phyloP scores from a whole-genome alignment of 2,797 vertebrate species.

The Pyrrhura leucotis region DNA sequence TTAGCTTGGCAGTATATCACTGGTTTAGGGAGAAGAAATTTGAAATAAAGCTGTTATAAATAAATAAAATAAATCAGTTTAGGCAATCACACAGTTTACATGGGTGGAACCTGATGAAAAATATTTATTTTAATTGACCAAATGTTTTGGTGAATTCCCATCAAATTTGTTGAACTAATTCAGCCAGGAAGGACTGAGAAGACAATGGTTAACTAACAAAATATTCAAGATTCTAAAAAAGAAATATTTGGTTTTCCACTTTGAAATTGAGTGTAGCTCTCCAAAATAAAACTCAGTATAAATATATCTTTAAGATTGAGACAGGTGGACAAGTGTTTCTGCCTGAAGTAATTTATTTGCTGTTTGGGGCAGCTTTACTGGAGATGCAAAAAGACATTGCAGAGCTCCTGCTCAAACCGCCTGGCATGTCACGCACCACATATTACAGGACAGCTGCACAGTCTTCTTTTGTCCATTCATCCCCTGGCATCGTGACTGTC shows the following conservation, averaged over 20 bases:
- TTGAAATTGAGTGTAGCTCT: neutral
- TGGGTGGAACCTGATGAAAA: neutral
- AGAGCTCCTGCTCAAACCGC: neutral
- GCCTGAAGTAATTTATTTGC: conserved; percentile 13
- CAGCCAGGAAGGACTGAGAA: neutral
- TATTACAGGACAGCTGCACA: conserved; percentile 53
- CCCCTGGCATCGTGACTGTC: conserved; percentile 23
- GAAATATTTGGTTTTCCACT: conserved; percentile 17
- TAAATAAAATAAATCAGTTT: neutral
- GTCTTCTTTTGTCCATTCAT: conserved; percentile 8
- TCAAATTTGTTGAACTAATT: neutral
- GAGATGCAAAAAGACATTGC: neutral
- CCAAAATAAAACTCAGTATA: conserved; percentile 19
- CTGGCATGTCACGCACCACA: conserved; percentile 15
- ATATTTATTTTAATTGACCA: neutral
- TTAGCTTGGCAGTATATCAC: neutral
- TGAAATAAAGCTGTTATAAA: neutral
- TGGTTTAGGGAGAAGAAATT: neutral
- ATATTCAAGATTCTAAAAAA: neutral
- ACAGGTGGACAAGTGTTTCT: neutral
- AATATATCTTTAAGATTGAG: conserved; percentile 22
- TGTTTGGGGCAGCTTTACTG: conserved; percentile 1
- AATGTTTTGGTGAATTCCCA: neutral
- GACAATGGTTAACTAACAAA: neutral
- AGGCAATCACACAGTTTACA: neutral